Conservation (phyloP, 2,113 vertebrate genomes). For the Mohoua ochrocephala region DNA sequence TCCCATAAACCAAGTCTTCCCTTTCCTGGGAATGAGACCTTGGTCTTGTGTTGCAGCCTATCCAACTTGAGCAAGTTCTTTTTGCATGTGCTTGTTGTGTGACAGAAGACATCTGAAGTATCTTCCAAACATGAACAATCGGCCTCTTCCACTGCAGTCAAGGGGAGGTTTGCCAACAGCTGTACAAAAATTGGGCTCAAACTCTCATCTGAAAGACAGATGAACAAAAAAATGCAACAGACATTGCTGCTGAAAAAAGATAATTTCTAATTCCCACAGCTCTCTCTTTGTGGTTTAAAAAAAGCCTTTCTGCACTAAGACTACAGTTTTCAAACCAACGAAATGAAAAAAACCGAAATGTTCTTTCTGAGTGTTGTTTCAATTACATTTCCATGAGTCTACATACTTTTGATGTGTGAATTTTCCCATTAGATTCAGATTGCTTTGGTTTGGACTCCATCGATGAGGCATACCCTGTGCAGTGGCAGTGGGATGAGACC, state of each 20-base stretch:
- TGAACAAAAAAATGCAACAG: constrained; percentile 39
- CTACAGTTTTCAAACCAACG: not conserved
- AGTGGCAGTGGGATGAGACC: constrained; percentile 32
- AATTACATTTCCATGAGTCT: not conserved
- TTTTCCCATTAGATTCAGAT: constrained; percentile 16
- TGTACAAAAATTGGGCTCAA: not conserved
- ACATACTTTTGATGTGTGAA: constrained; percentile 20
- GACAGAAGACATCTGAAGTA: not conserved
- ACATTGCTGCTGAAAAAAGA: constrained; percentile 32
- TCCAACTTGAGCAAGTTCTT: not conserved
- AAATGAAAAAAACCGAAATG: not conserved
- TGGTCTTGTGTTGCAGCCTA: not conserved
- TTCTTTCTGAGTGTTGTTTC: constrained; percentile 30
- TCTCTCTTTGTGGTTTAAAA: constrained; percentile 33
- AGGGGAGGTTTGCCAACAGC: not conserved
- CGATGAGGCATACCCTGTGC: not conserved
- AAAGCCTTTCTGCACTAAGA: constrained; percentile 5
- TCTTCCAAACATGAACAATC: not conserved
- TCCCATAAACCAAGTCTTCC: not conserved
- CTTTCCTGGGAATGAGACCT: not conserved
- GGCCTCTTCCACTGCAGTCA: not conserved
- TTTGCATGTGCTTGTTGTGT: not conserved
- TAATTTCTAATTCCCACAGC: constrained; percentile 11
- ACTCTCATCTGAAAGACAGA: constrained; percentile 33
- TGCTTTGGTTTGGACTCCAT: not conserved